Conservation (phyloP, 2,888 invertebrate species). For the Drosophila mercatorum region DNA sequence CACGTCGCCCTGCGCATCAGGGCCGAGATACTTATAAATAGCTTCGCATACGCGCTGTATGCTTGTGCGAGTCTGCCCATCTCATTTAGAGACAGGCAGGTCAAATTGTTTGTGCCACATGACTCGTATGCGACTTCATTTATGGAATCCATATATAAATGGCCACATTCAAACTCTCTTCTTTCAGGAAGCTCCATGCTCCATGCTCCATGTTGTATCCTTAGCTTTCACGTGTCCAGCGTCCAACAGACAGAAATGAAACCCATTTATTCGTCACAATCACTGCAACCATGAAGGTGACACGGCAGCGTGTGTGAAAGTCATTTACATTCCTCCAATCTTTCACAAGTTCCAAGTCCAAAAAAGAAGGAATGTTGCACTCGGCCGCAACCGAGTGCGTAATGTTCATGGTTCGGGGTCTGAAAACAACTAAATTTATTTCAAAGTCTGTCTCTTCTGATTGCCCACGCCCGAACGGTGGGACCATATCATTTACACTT, state of each 20-base stretch:
- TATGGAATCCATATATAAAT: constrained; percentile 59
- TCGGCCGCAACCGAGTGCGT: neutral
- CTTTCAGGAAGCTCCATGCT: constrained; percentile 8
- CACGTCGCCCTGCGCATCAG: constrained; percentile 61
- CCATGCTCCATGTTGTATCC: constrained; percentile 2
- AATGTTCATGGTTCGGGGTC: neutral
- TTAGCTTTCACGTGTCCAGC: constrained; percentile 16
- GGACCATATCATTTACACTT: neutral
- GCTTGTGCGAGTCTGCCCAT: constrained; percentile 13
- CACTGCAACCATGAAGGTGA: constrained; percentile 3
- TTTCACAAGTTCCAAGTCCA: constrained; percentile 4
- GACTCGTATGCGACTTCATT: constrained; percentile 53
- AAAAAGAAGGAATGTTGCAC: constrained; percentile 5
- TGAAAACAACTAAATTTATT: neutral
- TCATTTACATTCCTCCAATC: constrained; percentile 34
- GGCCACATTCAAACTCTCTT: constrained; percentile 59
- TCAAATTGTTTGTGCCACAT: constrained; percentile 40
- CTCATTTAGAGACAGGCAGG: constrained; percentile 39
- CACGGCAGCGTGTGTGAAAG: constrained; percentile 33
- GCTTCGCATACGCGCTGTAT: constrained; percentile 28
- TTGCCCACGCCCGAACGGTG: neutral
- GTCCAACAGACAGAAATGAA: neutral
- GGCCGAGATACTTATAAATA: constrained; percentile 63
- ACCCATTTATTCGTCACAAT: constrained; percentile 14
- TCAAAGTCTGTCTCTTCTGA: neutral